These are phyloP conservation scores for Tanaodytes sp. DNA, from an alignment of 2,888 invertebrate genomes.

Conservation along the genomic window DNA sequence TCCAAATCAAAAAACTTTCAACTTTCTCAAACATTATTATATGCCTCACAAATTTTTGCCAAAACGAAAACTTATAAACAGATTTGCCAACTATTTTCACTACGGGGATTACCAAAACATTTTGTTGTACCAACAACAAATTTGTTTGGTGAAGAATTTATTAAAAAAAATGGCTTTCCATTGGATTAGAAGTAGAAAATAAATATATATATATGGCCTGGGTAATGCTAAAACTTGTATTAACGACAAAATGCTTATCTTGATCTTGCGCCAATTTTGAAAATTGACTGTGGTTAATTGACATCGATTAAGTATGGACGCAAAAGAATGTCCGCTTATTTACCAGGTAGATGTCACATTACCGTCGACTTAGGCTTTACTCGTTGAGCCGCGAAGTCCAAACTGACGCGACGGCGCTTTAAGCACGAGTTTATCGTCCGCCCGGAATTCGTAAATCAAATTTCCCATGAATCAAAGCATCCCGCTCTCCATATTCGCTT, in stretches of 20 bases:
- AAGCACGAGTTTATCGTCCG: constrained; percentile 18
- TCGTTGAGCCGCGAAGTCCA: constrained; percentile 53
- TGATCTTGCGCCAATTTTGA: not conserved
- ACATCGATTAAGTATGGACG: constrained; percentile 38
- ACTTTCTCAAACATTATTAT: too few species aligned
- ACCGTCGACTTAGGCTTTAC: constrained; percentile 64
- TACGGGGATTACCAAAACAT: too few species aligned
- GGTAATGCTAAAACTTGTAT: too few species aligned
- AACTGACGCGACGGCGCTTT: constrained; percentile 21
- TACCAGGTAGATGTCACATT: constrained; percentile 62
- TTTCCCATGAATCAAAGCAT: constrained; percentile 22
- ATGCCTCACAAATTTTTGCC: too few species aligned
- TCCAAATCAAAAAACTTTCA: too few species aligned
- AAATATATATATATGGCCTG: too few species aligned
- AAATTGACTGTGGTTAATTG: constrained; percentile 18
- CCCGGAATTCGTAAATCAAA: constrained; percentile 26
- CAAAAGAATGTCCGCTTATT: constrained; percentile 57
- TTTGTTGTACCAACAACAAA: too few species aligned
- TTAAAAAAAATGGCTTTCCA: too few species aligned
- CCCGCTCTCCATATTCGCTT: not conserved
- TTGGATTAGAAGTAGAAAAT: too few species aligned
- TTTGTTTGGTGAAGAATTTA: too few species aligned
- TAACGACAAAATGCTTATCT: not conserved
- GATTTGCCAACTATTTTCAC: too few species aligned
- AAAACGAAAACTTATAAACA: too few species aligned